Conservation (phyloP, 2,797 vertebrate species). For the Tolypeutes matacus region DNA sequence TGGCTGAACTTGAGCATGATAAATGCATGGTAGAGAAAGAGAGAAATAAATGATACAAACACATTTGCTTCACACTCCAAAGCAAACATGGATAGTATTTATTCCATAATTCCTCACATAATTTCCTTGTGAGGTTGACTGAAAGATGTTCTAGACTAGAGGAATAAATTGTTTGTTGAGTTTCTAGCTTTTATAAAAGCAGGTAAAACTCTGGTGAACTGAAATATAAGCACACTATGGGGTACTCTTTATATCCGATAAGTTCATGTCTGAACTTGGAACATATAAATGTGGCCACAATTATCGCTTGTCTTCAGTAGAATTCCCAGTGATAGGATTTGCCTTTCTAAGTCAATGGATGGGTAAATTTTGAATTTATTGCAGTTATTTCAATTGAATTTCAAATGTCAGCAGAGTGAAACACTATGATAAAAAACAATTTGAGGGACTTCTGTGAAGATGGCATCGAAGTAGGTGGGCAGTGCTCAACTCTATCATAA, state of each 20-base stretch:
- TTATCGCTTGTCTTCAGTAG: background rate
- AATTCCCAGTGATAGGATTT: background rate
- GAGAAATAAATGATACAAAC: background rate
- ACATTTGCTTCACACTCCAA: background rate
- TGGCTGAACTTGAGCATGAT: background rate
- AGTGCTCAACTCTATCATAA: no score
- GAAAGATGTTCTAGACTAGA: background rate
- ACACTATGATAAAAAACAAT: background rate
- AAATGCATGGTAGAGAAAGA: background rate
- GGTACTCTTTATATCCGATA: background rate
- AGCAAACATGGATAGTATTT: background rate
- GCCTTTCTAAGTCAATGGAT: slow-evolving; percentile 4
- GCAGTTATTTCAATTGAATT: background rate
- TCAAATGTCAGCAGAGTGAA: slow-evolving; percentile 7
- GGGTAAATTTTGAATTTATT: background rate
- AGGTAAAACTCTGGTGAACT: background rate
- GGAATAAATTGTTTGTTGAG: background rate
- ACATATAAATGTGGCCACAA: background rate
- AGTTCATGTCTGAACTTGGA: background rate
- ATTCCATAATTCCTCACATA: slow-evolving; percentile 26
- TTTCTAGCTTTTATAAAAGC: background rate
- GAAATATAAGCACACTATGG: background rate
- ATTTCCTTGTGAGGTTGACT: background rate
- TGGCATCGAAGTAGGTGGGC: no score
- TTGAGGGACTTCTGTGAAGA: no score